phyloP scores from a whole-genome alignment of 2,797 vertebrate species.

The Anableps anableps region DNA sequence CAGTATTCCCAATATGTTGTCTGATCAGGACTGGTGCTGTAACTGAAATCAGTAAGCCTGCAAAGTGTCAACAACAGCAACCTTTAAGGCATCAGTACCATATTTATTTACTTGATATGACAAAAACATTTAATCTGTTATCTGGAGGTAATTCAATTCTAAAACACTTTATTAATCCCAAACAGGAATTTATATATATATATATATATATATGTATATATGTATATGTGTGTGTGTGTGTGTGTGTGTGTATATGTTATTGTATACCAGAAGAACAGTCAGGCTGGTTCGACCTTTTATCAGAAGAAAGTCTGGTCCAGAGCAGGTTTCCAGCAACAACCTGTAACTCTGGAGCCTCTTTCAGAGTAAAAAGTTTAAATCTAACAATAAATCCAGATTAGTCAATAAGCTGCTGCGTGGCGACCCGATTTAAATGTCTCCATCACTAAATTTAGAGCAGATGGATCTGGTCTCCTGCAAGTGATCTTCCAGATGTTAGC shows the following conservation, averaged over 20 bases:
- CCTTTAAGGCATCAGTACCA: neutral
- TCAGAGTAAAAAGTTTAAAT: neutral
- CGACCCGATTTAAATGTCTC: slow-evolving; percentile 4
- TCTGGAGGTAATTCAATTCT: neutral
- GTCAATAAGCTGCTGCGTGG: neutral
- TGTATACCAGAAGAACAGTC: too few relatives aligned
- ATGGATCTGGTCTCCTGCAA: neutral
- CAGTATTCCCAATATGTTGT: neutral
- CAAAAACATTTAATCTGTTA: neutral
- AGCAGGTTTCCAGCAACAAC: neutral
- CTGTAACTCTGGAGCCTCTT: neutral
- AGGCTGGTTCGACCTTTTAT: neutral
- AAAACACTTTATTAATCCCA: neutral
- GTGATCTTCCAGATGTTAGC: neutral
- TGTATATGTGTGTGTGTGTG: too few relatives aligned
- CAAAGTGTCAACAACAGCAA: neutral
- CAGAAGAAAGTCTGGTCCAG: neutral
- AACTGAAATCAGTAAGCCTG: neutral
- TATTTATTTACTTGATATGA: neutral
- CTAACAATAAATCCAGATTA: slow-evolving; percentile 1
- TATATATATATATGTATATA: too few relatives aligned
- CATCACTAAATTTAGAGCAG: slow-evolving; percentile 14
- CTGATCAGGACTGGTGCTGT: neutral
- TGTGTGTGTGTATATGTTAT: too few relatives aligned
- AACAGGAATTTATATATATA: too few relatives aligned